Percentiles rank a stretch among this genome's conserved stretches.
Conservation (phyloP, 1,140 invertebrate genomes). For the Lanistes nyassanus region DNA sequence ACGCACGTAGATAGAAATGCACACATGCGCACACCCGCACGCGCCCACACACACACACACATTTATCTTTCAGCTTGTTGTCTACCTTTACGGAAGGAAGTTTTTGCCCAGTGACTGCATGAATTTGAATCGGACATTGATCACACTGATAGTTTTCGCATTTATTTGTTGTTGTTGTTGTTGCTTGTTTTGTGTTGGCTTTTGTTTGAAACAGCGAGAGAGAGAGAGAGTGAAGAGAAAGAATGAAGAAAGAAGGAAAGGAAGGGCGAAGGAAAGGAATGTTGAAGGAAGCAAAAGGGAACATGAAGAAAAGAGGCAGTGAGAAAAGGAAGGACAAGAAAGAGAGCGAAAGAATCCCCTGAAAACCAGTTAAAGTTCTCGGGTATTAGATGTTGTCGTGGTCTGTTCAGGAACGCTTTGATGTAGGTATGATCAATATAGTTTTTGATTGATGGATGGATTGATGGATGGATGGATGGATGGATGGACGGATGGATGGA, state of each 20-base stretch:
- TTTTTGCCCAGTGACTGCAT: background rate
- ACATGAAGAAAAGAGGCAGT: background rate
- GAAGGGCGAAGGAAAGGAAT: background rate
- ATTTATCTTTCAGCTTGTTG: background rate
- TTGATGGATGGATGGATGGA: too few relatives aligned
- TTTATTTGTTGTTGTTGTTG: too few relatives aligned
- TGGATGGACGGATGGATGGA: too few relatives aligned
- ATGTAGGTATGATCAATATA: too few relatives aligned
- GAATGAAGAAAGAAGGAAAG: background rate
- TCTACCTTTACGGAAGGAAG: background rate
- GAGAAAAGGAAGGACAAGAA: background rate
- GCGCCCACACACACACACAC: background rate
- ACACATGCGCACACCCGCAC: too few relatives aligned
- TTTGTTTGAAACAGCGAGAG: background rate
- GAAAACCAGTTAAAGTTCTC: too few relatives aligned
- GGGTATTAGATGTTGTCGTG: background rate
- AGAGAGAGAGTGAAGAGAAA: constrained; percentile 7
- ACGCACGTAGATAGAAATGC: too few relatives aligned
- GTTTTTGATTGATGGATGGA: too few relatives aligned
- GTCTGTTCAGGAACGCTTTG: background rate
- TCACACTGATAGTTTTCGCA: too few relatives aligned
- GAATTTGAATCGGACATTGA: background rate
- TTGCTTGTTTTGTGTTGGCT: constrained; percentile 4
- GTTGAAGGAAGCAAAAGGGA: background rate
- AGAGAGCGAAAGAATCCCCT: constrained; percentile 2